Conservation (phyloP, 2,888 invertebrate genomes). For the Pheosia tremula region DNA sequence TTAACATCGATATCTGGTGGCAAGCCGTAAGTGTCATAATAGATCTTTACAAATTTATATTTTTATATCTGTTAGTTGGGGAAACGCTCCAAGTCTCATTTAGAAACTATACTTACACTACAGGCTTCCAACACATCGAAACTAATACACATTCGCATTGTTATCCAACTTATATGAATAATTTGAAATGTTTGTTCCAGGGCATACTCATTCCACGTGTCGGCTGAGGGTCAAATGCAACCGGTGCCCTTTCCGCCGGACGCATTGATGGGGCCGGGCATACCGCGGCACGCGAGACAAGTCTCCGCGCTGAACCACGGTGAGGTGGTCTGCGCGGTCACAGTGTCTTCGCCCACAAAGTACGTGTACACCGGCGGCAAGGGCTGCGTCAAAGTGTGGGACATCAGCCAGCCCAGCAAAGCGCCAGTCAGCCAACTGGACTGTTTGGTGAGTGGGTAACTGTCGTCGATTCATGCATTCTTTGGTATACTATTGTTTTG, state of each 20-base stretch:
- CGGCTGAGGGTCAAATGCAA: slow-evolving; percentile 94
- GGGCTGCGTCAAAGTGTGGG: slow-evolving; percentile 99
- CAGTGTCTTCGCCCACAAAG: slow-evolving; percentile 96
- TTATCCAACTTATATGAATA: neutral
- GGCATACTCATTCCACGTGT: slow-evolving; percentile 97
- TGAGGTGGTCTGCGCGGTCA: slow-evolving; percentile 98
- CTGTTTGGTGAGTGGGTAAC: slow-evolving; percentile 90
- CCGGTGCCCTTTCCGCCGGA: slow-evolving; percentile 98
- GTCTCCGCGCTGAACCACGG: slow-evolving; percentile 97
- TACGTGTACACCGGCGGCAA: slow-evolving; percentile 98
- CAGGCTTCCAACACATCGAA: too few relatives aligned
- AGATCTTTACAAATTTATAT: neutral
- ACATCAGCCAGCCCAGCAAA: slow-evolving; percentile 95
- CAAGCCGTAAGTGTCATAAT: slow-evolving; percentile 89
- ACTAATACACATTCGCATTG: too few relatives aligned
- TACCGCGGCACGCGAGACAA: slow-evolving; percentile 96
- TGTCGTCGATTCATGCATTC: slow-evolving; percentile 59
- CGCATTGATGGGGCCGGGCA: slow-evolving; percentile 96
- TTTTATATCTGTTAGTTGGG: neutral
- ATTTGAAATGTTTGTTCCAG: slow-evolving; percentile 72
- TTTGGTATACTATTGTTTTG: slow-evolving; percentile 11
- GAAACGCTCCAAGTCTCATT: neutral
- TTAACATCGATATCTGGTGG: slow-evolving; percentile 91
- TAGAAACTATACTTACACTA: too few relatives aligned
- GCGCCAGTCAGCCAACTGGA: slow-evolving; percentile 96